Percentiles rank a stretch among this genome's conserved stretches.
Evolutionary conservation across 2,113 vertebrate species (phyloP).

Genomic region (Promerops cafer): DNA sequence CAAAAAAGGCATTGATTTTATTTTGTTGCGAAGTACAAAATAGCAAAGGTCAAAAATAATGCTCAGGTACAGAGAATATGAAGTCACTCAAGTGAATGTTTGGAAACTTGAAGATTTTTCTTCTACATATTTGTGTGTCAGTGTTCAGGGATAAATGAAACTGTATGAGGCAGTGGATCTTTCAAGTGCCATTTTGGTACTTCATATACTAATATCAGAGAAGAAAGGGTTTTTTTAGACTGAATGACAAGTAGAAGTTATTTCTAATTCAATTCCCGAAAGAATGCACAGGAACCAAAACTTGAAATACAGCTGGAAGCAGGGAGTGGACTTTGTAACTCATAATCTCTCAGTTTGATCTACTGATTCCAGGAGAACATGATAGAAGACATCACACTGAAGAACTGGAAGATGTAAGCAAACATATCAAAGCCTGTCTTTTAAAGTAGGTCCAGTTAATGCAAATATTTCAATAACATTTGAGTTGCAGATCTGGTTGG

Average conservation of each 20-base stretch:
- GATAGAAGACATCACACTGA: neutral
- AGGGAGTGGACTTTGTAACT: neutral
- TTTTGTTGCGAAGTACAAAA: conserved; percentile 27
- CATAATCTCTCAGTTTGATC: neutral
- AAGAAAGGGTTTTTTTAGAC: neutral
- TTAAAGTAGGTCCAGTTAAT: neutral
- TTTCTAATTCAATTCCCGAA: neutral
- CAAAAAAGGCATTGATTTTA: neutral
- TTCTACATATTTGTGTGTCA: neutral
- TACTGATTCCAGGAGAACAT: neutral
- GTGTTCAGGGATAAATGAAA: neutral
- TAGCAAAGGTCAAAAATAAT: conserved; percentile 22
- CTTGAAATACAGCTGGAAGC: neutral
- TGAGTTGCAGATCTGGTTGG: neutral
- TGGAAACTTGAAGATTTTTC: neutral
- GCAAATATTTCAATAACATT: neutral
- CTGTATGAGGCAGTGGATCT: neutral
- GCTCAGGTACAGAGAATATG: neutral
- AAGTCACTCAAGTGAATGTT: neutral
- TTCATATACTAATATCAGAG: neutral
- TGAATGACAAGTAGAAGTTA: neutral
- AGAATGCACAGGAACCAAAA: neutral
- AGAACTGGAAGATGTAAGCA: neutral
- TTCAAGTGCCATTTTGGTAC: neutral
- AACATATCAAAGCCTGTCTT: neutral